A percentile compares a stretch with the other conserved stretches of the same genome.
Conservation (phyloP, 2,888 invertebrate species). For the Drosophila sordidapex region DNA sequence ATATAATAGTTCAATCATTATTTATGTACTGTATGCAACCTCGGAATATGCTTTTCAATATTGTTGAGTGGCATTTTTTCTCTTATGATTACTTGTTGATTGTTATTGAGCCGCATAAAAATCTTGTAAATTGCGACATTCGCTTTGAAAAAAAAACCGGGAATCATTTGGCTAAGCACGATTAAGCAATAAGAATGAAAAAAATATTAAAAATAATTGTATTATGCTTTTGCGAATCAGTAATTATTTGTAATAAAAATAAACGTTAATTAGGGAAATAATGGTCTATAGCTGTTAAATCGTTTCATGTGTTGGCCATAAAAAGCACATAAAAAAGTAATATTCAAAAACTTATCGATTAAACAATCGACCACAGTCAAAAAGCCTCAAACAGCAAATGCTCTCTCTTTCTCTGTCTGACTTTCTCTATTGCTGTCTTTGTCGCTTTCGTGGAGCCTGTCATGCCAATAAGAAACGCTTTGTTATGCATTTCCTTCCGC, state of each 20-base stretch:
- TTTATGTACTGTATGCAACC: not conserved
- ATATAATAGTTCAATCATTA: not conserved
- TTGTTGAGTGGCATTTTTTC: not conserved
- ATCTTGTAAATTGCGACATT: not conserved
- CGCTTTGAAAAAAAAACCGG: not conserved
- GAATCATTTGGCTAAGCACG: not conserved
- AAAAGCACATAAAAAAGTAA: conserved; percentile 19
- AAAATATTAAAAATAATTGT: not conserved
- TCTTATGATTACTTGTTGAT: conserved; percentile 4
- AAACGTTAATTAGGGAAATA: not conserved
- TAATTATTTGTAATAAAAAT: not conserved
- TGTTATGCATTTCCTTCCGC: conserved; percentile 77
- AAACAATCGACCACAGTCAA: conserved; percentile 48
- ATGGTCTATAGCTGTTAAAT: not conserved
- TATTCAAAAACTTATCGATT: conserved; percentile 64
- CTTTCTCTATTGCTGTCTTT: not conserved
- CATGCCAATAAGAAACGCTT: conserved; percentile 72
- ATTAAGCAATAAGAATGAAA: not conserved
- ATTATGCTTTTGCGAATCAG: not conserved
- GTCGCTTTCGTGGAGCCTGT: conserved; percentile 29
- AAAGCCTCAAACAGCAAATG: not conserved
- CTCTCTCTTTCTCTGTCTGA: not conserved
- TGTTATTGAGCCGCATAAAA: conserved; percentile 9
- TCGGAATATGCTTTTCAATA: not conserved
- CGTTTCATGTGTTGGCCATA: conserved; percentile 20